A percentile compares a stretch with the other conserved stretches of the same genome.
These are phyloP conservation scores for Gymnoscopelus microlampas DNA, from an alignment of 2,797 vertebrate genomes.

Conservation along the genomic window DNA sequence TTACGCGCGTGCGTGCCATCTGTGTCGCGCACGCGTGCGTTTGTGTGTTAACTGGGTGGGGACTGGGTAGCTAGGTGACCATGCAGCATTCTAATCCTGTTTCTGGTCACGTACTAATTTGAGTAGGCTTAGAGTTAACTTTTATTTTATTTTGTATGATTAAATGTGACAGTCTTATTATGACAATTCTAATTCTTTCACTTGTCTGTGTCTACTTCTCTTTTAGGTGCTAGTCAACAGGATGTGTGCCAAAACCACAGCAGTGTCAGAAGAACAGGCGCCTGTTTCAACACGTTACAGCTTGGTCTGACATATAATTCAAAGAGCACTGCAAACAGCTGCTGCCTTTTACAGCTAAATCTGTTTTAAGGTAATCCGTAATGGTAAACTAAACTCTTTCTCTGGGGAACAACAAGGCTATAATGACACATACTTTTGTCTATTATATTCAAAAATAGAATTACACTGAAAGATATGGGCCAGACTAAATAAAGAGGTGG, in stretches of 20 bases:
- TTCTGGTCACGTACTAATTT: too few species aligned
- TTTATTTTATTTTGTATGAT: not conserved
- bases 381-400: not conserved
- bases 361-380: slow-evolving; percentile 11
- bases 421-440: slow-evolving; percentile 6
- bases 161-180: slow-evolving; percentile 30
- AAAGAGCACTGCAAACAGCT: slow-evolving; percentile 35
- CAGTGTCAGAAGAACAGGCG: slow-evolving; percentile 66
- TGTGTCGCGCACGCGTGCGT: too few species aligned
- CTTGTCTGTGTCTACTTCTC: slow-evolving; percentile 70
- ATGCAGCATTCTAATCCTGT: too few species aligned
- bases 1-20: slow-evolving; percentile 62
- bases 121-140: not conserved
- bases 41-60: too few species aligned
- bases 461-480: slow-evolving; percentile 55
- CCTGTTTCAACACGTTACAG: slow-evolving; percentile 80
- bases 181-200: slow-evolving; percentile 20
- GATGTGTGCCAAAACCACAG: slow-evolving; percentile 84
- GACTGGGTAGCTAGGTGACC: too few species aligned
- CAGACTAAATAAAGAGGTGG: slow-evolving; percentile 67
- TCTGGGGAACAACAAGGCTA: not conserved
- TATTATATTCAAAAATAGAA: slow-evolving; percentile 36
- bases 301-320: slow-evolving; percentile 50
- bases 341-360: not conserved
- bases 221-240: slow-evolving; percentile 83